phyloP scores from a whole-genome alignment of 1,140 invertebrate species.

The Drosophila orena region DNA sequence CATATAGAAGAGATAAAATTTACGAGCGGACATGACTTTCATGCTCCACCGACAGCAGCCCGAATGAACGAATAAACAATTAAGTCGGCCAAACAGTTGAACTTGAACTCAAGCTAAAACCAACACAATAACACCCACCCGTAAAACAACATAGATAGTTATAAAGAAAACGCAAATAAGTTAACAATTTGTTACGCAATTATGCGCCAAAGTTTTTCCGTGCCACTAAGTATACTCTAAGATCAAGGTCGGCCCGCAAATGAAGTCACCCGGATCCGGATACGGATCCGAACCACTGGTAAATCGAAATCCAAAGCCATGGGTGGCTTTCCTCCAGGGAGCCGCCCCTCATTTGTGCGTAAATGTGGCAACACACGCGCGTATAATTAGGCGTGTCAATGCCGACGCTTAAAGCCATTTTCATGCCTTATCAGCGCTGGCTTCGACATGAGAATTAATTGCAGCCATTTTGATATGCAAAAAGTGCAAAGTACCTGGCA shows the following conservation, averaged over 20 bases:
- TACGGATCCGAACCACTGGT: constrained; percentile 11
- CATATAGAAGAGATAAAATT: constrained; percentile 58
- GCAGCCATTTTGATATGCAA: constrained; percentile 80
- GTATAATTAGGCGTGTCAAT: constrained; percentile 79
- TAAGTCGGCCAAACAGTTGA: constrained; percentile 27
- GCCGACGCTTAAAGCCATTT: constrained; percentile 74
- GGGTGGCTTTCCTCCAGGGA: constrained; percentile 60
- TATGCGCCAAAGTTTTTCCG: constrained; percentile 59
- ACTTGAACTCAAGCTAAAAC: constrained; percentile 52
- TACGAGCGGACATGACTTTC: constrained; percentile 80
- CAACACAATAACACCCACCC: constrained; percentile 32
- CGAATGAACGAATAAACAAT: constrained; percentile 35
- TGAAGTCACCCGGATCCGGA: constrained; percentile 61
- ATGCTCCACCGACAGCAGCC: constrained; percentile 70
- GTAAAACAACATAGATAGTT: constrained; percentile 14
- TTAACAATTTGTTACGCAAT: constrained; percentile 81
- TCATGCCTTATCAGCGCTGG: constrained; percentile 62
- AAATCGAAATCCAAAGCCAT: constrained; percentile 48
- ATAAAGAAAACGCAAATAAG: constrained; percentile 54
- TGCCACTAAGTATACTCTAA: constrained; percentile 46
- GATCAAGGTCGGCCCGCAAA: constrained; percentile 62
- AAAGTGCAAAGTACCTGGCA: constrained; percentile 60
- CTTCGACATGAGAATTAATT: constrained; percentile 75
- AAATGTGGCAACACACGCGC: constrained; percentile 73
- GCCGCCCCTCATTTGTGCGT: constrained; percentile 65